Base-by-base conservation (phyloP, 2,888 invertebrate genomes). In the Plebejus melissa region DNA sequence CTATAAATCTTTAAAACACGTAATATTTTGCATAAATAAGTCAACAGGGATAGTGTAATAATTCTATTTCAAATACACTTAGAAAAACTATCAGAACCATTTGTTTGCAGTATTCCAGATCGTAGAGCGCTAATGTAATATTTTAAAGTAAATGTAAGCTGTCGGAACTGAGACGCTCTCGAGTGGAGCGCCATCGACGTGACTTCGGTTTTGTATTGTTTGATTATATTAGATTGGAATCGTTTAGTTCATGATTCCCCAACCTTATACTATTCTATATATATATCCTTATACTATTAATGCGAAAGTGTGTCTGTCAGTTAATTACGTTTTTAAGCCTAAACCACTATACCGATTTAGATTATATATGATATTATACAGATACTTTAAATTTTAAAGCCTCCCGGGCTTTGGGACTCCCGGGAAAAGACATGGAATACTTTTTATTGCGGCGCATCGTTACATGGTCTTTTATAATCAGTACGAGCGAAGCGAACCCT, bases 131-230 rank as follows among this genome's bases (percentile, higher is more conserved):
- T 65, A 65, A 65, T 65, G 36, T 65, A 65, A 65, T 65, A 70
- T 70, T 70, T 70, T 70, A 70, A 70, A 41, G 11, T n/a, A 41
- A 41, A 41, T 41, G 22, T 22, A 41, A 71, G 28, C 50, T 72
- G 4, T 50, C 50, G 32, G 50, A 32, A 28, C 71, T 9, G 50
- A 81, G 81, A 81, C 81, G 84, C 83, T 80, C 83, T 85, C 78
- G 82, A 83, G 79, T 79, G 76, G 78, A 82, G 81, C 76, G 79
- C 79, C 77, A 77, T 82, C 78, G 80, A 80, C 77, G 74, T 79
- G 76, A 69, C 32, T 36, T 28, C 28, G 11, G 28, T 16, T 65
- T 5, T 65, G 32, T 36, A 65, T 65, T 32, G 36, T 65, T 65
- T 65, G 65, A 65, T 36, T 32, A 32, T 36, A 65, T 65, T 36